Percentiles rank a stretch among this genome's conserved stretches.
These are phyloP conservation scores for Gavia stellata DNA, from an alignment of 2,113 vertebrate genomes.

Conservation along the genomic window DNA sequence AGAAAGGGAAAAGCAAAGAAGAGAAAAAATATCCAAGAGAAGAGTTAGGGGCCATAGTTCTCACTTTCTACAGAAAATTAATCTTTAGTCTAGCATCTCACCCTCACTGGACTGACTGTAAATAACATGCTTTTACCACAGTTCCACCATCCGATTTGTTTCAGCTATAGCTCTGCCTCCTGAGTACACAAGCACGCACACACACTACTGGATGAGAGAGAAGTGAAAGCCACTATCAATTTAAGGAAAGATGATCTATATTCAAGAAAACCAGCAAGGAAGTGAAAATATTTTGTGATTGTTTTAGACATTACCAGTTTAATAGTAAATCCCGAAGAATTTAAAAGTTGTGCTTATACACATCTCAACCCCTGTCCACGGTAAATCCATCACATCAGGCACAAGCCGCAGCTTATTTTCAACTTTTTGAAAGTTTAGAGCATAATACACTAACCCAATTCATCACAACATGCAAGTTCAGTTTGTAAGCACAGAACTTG, in stretches of 20 bases:
- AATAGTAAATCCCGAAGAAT: background rate
- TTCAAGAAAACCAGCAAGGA: background rate
- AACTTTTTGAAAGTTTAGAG: background rate
- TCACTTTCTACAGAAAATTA: background rate
- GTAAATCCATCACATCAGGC: background rate
- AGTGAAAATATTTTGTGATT: background rate
- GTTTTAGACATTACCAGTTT: background rate
- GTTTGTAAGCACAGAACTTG: background rate
- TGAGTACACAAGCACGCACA: background rate
- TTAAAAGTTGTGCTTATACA: background rate
- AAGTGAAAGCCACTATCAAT: background rate
- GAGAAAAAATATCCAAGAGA: background rate
- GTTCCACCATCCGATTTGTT: background rate
- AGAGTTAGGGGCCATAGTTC: background rate
- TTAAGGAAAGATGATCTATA: background rate
- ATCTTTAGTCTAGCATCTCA: background rate
- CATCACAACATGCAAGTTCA: background rate
- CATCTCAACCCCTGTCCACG: background rate
- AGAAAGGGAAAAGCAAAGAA: background rate
- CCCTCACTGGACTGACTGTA: background rate
- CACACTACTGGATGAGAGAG: background rate
- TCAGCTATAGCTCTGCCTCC: background rate
- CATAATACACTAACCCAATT: background rate
- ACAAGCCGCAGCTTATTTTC: background rate
- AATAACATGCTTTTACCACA: background rate